Conservation (phyloP, 2,888 invertebrate genomes). For the Pristionchus fissidentatus region DNA sequence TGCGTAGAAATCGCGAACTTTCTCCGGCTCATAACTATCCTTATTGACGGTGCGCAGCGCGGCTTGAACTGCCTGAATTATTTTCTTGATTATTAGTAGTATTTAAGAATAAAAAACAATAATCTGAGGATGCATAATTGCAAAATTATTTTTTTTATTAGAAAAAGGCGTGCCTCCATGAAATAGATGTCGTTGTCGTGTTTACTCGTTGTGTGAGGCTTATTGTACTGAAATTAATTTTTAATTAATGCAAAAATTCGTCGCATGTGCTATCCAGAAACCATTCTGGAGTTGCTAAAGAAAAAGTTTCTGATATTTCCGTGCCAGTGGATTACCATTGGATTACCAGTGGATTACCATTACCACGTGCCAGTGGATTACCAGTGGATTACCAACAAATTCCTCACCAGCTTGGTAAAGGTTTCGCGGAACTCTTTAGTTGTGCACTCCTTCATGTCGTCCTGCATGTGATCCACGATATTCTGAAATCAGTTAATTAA, state of each 20-base stretch:
- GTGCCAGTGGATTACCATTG: no score
- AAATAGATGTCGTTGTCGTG: background rate
- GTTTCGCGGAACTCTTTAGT: background rate
- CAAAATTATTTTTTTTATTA: background rate
- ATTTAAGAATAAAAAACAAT: background rate
- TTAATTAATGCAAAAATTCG: no score
- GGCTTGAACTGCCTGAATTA: conserved; percentile 25
- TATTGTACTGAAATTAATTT: background rate
- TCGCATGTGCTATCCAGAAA: no score
- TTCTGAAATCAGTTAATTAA: background rate
- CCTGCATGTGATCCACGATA: conserved; percentile 17
- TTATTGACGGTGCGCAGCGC: conserved; percentile 28
- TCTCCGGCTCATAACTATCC: background rate
- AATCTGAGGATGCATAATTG: background rate
- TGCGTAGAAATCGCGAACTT: background rate
- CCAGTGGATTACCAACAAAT: no score
- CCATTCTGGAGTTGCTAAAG: no score
- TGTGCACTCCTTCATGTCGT: background rate
- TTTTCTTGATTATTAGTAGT: no score
- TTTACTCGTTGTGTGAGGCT: background rate
- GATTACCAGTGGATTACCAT: no score
- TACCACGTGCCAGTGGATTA: no score
- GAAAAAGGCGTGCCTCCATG: background rate
- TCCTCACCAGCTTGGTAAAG: background rate
- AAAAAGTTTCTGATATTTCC: no score